Base-by-base conservation (phyloP, 2,113 vertebrate genomes). In the Ranitomeya variabilis region DNA sequence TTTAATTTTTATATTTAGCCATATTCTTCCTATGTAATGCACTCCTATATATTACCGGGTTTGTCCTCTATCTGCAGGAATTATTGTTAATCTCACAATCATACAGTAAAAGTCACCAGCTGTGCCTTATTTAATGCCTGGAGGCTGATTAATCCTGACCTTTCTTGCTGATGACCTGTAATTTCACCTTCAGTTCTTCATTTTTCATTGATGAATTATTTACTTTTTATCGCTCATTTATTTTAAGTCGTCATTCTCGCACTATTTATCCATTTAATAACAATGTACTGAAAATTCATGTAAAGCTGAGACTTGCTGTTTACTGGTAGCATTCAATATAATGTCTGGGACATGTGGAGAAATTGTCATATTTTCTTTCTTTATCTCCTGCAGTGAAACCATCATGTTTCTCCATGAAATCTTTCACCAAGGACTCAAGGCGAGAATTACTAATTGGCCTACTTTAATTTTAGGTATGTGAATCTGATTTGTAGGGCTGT, bases 371-470 rank as follows among this genome's bases (percentile, higher is more conserved):
- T 60, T 91, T 86, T n/a, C 86, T 84, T 85, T 15, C 69, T 91
- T 67, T 85, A 86, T 69, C 31, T 92, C 91, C 91, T 91, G 31
- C 93, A 99, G 98, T 92, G 98, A 99, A 95, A 99, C 98, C 88
- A 99, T 99, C 90, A 99, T 99, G 98, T 99, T 99, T 93, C 96
- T 99, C 80, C 98, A 99, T 92, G 98, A 99, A 95, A 99, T 99
- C 95, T 99, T 99, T 95, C 98, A 99, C 92, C 98, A 99, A 94
- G 98, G 98, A 90, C 93, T 99, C 88, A 99, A 99, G 93, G 98
- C 98, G 69, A 96, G 98, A 92, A 97, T 99, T 92, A 97, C 97
- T 86, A 99, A 99, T 92, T 99, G 98, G 98, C 98, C 98, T 73
- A 99, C 98, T 45, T 95, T 99, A 93, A 97, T 99, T 93, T 94